phyloP scores from a whole-genome alignment of 1,140 invertebrate species.

The Cylas formicarius region DNA sequence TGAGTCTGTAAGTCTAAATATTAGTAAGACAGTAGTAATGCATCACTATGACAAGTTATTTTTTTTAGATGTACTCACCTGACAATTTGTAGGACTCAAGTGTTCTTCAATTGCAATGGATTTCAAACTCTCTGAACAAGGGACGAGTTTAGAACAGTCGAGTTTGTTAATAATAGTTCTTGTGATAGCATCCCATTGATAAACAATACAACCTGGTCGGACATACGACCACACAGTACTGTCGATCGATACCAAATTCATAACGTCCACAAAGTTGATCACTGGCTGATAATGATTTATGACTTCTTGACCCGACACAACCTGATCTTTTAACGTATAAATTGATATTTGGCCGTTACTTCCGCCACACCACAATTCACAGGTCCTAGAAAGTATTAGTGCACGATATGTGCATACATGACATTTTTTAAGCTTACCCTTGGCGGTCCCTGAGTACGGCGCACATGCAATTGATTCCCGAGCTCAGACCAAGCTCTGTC shows the following conservation, averaged over 20 bases:
- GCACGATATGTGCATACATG: constrained; percentile 2
- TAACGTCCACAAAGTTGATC: constrained; percentile 54
- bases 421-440: constrained; percentile 35
- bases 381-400: constrained; percentile 40
- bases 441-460: constrained; percentile 42
- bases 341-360: constrained; percentile 65
- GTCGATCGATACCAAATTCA: constrained; percentile 53
- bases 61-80: constrained; percentile 51
- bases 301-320: constrained; percentile 54
- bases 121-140: constrained; percentile 85
- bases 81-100: constrained; percentile 68
- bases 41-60: no score
- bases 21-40: no score
- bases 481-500: constrained; percentile 64
- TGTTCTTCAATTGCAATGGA: constrained; percentile 88
- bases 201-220: constrained; percentile 72
- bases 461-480: constrained; percentile 53
- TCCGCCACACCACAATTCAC: constrained; percentile 72
- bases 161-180: constrained; percentile 68
- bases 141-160: constrained; percentile 86
- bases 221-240: constrained; percentile 71
- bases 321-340: constrained; percentile 51
- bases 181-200: constrained; percentile 69
- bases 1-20: no score
- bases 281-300: constrained; percentile 53